phyloP scores from a whole-genome alignment of 2,888 invertebrate genomes.

The Catotricha subobsoleta region DNA sequence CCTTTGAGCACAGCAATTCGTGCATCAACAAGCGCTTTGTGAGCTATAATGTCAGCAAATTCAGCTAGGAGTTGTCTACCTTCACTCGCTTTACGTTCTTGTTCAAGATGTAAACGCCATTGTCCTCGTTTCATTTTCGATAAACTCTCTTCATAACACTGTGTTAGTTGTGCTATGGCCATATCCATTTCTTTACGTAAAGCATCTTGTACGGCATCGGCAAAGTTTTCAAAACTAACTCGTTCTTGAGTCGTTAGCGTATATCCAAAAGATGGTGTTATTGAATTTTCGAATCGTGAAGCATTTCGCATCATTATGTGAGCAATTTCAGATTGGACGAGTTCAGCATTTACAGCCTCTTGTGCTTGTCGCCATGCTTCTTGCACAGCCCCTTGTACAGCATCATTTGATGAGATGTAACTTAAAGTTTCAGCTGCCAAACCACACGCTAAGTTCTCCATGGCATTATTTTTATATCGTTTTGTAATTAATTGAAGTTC shows the following conservation, averaged over 20 bases:
- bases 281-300: slow-evolving; percentile 44
- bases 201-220: slow-evolving; percentile 52
- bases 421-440: slow-evolving; percentile 52
- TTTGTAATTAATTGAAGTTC: slow-evolving; percentile 42
- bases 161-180: slow-evolving; percentile 47
- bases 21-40: slow-evolving; percentile 59
- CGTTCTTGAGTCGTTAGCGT: slow-evolving; percentile 48
- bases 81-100: slow-evolving; percentile 31
- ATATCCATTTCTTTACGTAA: slow-evolving; percentile 54
- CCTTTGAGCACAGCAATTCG: slow-evolving; percentile 50
- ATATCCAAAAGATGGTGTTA: slow-evolving; percentile 37
- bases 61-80: slow-evolving; percentile 38
- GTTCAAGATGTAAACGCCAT: slow-evolving; percentile 32
- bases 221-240: slow-evolving; percentile 54
- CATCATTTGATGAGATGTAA: slow-evolving; percentile 33
- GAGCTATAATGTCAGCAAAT: slow-evolving; percentile 52
- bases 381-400: slow-evolving; percentile 48
- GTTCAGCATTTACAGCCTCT: slow-evolving; percentile 52
- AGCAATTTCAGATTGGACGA: slow-evolving; percentile 59
- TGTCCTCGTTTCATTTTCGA: slow-evolving; percentile 35
- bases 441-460: slow-evolving; percentile 50
- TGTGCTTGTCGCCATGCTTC: slow-evolving; percentile 60
- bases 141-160: slow-evolving; percentile 45
- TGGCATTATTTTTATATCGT: slow-evolving; percentile 47
- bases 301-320: slow-evolving; percentile 54